Conservation (phyloP, 1,140 invertebrate genomes). For the Tetramorium alpestre region DNA sequence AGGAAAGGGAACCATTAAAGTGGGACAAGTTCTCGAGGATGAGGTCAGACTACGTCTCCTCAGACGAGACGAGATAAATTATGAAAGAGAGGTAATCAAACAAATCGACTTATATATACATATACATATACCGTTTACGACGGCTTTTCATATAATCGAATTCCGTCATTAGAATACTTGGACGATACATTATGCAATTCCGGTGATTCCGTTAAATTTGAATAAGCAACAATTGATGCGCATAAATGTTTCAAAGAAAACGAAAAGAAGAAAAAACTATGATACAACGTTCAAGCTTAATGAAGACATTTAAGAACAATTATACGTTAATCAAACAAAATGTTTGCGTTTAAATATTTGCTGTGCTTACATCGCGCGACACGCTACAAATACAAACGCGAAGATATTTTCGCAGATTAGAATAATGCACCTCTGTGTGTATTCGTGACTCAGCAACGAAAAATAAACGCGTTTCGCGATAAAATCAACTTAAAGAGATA, state of each 20-base stretch:
- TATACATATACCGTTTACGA: neutral
- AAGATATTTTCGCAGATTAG: neutral
- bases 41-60: constrained; percentile 68
- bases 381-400: neutral
- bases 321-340: neutral
- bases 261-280: neutral
- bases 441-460: constrained; percentile 3
- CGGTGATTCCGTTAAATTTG: neutral
- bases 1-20: constrained; percentile 66
- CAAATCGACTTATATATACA: neutral
- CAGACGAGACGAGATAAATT: constrained; percentile 34
- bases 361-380: neutral
- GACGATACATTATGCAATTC: neutral
- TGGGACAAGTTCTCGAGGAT: constrained; percentile 79
- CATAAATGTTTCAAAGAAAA: neutral
- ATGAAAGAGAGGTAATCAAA: neutral
- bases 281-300: neutral
- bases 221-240: neutral
- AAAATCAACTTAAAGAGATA: neutral
- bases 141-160: neutral
- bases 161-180: neutral
- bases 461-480: neutral
- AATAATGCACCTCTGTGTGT: neutral
- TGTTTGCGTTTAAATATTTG: neutral
- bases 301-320: neutral